Evolutionary conservation across 2,888 invertebrate species (phyloP).

Genomic region (Calameuta pallipes): DNA sequence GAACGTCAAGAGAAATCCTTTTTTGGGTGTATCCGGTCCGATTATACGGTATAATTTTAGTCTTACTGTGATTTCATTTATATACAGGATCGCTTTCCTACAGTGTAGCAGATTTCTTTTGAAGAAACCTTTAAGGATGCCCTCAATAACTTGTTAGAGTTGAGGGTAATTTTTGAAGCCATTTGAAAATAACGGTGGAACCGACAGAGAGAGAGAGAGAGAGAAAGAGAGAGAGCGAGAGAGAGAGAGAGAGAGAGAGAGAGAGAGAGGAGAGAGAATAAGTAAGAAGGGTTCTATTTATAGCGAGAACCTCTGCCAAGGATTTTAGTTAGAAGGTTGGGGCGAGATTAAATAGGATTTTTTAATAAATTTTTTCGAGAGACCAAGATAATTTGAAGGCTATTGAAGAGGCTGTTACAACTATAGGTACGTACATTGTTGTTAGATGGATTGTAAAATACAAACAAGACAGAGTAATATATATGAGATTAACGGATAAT

Average conservation of each 20-base stretch:
- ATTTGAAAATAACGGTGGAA: background rate
- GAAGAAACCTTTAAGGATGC: background rate
- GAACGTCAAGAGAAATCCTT: background rate
- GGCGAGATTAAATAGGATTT: background rate
- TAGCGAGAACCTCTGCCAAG: background rate
- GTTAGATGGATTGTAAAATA: slow-evolving; percentile 51
- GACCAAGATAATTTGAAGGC: slow-evolving; percentile 23
- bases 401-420: slow-evolving; percentile 48
- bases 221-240: background rate
- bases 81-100: slow-evolving; percentile 1
- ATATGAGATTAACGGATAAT: slow-evolving; percentile 42
- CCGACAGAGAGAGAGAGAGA: background rate
- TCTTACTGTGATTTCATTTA: slow-evolving; percentile 4
- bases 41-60: background rate
- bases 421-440: slow-evolving; percentile 46
- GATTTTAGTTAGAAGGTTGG: background rate
- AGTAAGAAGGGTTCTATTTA: background rate
- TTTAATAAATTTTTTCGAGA: slow-evolving; percentile 6
- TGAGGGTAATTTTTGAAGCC: background rate
- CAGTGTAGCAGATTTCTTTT: background rate
- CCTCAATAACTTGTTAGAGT: background rate
- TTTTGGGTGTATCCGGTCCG: background rate
- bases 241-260: background rate
- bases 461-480: slow-evolving; percentile 47
- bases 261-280: background rate